These are phyloP conservation scores for Sebastes kiyomatsui DNA, from an alignment of 2,797 vertebrate genomes.

Conservation along the genomic window DNA sequence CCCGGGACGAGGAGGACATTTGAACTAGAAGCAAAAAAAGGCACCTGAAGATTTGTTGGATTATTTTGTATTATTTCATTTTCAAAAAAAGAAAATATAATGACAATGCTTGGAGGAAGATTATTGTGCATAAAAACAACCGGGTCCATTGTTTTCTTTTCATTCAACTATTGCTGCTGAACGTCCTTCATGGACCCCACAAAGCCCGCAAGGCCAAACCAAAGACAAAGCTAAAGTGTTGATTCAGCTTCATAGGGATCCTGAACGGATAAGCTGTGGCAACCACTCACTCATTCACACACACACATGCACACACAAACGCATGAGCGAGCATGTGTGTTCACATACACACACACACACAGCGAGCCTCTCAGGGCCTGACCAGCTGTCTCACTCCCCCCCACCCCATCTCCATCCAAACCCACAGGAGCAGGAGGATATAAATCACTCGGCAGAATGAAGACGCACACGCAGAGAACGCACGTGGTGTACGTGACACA, in stretches of 20 bases:
- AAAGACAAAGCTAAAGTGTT: constrained; percentile 75
- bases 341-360: not conserved
- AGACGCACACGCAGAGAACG: constrained; percentile 36
- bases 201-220: constrained; percentile 59
- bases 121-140: not conserved
- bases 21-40: constrained; percentile 16
- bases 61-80: not conserved
- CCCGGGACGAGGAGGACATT: not conserved
- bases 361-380: constrained; percentile 59
- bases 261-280: constrained; percentile 67
- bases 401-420: constrained; percentile 63
- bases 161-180: constrained; percentile 1
- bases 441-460: constrained; percentile 71
- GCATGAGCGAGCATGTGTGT: not conserved
- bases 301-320: not conserved
- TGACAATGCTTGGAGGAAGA: not conserved
- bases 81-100: not conserved
- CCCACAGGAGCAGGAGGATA: constrained; percentile 67
- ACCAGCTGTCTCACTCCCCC: constrained; percentile 71
- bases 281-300: constrained; percentile 39
- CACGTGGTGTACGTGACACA: constrained; percentile 50
- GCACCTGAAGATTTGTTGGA: not conserved
- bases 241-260: constrained; percentile 78
- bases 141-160: not conserved
- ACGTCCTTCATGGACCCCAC: constrained; percentile 40